Conservation (phyloP, 2,113 vertebrate genomes). For the Hippocampus guttulatus region DNA sequence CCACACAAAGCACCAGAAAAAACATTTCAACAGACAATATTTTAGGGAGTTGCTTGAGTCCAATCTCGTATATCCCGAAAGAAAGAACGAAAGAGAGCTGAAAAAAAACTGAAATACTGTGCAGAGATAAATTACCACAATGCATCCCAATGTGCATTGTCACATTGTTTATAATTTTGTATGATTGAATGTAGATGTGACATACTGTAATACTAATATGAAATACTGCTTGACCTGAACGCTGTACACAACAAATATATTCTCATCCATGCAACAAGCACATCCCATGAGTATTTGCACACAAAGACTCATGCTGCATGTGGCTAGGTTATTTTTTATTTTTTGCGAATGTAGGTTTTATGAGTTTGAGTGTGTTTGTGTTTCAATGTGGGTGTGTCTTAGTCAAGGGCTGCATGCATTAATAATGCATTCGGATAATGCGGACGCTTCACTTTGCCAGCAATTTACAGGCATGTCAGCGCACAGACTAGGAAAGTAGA, state of each 20-base stretch:
- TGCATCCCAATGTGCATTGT: no score
- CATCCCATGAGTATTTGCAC: not conserved
- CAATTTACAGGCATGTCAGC: constrained; percentile 52
- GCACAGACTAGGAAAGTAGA: constrained; percentile 24
- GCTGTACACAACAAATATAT: not conserved
- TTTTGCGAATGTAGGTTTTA: constrained; percentile 28
- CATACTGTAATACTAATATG: not conserved
- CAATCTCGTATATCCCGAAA: no score
- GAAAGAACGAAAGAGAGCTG: no score
- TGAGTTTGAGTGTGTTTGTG: constrained; percentile 9
- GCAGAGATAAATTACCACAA: no score
- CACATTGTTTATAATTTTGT: no score
- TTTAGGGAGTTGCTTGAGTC: no score
- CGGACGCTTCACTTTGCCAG: constrained; percentile 55
- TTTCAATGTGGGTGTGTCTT: constrained; percentile 19
- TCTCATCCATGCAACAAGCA: not conserved
- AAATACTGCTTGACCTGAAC: not conserved
- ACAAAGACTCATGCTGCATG: not conserved
- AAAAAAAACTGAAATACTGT: no score
- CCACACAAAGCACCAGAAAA: not conserved
- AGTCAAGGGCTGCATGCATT: constrained; percentile 61
- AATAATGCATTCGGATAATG: constrained; percentile 71
- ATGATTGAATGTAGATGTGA: not conserved
- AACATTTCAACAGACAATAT: no score
- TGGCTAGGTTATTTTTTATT: not conserved